phyloP scores from a whole-genome alignment of 2,113 vertebrate species.

The Lepus timidus region DNA sequence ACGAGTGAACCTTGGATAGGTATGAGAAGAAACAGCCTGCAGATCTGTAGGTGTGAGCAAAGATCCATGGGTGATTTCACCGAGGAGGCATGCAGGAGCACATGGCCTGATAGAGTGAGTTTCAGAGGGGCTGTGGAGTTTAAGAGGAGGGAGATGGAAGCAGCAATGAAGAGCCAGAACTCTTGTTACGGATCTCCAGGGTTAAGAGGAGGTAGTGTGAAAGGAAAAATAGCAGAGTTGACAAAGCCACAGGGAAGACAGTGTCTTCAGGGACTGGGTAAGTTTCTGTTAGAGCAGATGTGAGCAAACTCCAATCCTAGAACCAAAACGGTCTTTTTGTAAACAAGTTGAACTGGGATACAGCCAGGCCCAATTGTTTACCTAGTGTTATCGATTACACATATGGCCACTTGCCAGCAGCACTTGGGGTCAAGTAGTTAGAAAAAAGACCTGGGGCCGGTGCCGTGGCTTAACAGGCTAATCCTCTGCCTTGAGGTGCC shows the following conservation, averaged over 20 bases:
- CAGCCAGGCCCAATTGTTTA: neutral
- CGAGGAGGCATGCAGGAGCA: neutral
- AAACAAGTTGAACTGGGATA: neutral
- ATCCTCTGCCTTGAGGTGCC: too few relatives aligned
- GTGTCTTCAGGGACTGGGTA: neutral
- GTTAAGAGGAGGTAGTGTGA: neutral
- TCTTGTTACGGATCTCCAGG: neutral
- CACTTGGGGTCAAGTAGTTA: neutral
- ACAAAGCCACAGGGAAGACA: neutral
- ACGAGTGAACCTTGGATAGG: rapidly evolving
- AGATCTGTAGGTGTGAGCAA: neutral
- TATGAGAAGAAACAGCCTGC: neutral
- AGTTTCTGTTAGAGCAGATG: neutral
- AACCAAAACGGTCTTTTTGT: neutral
- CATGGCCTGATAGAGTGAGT: neutral
- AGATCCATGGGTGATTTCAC: neutral
- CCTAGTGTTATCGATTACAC: neutral
- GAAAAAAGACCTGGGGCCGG: neutral
- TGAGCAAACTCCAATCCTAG: neutral
- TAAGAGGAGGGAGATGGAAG: neutral
- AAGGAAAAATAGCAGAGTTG: too few relatives aligned
- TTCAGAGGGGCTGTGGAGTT: neutral
- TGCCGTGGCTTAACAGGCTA: too few relatives aligned
- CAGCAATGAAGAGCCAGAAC: neutral
- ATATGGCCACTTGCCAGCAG: neutral